These are phyloP conservation scores for Tupaia chinensis DNA, from an alignment of 2,113 vertebrate species.

Conservation along the genomic window DNA sequence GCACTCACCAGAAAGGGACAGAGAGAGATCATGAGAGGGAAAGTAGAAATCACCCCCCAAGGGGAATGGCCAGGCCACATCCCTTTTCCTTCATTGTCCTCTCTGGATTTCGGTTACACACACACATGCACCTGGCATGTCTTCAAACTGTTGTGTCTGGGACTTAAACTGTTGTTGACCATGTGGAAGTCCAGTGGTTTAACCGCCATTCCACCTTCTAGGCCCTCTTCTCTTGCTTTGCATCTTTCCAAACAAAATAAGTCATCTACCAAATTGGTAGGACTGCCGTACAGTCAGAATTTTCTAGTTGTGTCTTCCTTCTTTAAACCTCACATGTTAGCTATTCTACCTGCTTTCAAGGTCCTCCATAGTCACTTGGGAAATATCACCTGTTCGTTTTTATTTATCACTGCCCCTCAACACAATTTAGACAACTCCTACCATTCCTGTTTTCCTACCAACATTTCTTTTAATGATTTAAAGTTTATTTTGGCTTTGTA, in stretches of 20 bases:
- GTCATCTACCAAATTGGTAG: not conserved
- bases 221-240: not conserved
- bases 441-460: not conserved
- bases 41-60: no score
- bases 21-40: no score
- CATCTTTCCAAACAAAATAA: slow-evolving; percentile 10
- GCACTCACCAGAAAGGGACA: no score
- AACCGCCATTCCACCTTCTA: no score
- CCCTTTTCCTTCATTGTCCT: no score
- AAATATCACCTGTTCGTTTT: not conserved
- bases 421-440: not conserved
- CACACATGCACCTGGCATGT: no score
- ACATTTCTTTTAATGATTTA: not conserved
- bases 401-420: not conserved
- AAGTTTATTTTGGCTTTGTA: not conserved
- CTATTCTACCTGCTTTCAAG: not conserved
- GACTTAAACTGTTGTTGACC: no score
- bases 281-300: not conserved
- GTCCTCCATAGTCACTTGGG: not conserved
- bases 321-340: not conserved
- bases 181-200: no score
- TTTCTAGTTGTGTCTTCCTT: not conserved
- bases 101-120: no score
- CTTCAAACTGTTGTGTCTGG: no score
- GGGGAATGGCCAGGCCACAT: no score